These are phyloP conservation scores for Sebastes diaconus DNA, from an alignment of 2,797 vertebrate species.

Conservation along the genomic window DNA sequence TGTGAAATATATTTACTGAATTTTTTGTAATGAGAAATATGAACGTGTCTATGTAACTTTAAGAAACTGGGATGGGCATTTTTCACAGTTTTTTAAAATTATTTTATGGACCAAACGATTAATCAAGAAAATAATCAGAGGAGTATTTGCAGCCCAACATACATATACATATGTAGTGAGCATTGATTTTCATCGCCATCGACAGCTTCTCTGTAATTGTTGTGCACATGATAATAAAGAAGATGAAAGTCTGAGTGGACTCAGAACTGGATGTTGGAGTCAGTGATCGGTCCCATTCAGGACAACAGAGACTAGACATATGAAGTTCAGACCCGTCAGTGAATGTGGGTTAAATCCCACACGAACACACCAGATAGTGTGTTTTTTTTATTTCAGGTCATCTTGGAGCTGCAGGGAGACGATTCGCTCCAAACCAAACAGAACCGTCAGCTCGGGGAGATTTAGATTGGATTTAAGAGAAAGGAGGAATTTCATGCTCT, in stretches of 20 bases:
- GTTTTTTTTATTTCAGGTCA: background rate
- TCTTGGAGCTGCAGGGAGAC: background rate
- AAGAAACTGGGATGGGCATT: no score
- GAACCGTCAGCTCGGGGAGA: background rate
- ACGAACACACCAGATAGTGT: background rate
- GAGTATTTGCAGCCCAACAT: no score
- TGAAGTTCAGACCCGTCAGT: background rate
- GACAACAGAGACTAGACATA: background rate
- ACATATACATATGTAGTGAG: no score
- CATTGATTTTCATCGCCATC: no score
- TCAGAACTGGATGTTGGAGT: background rate
- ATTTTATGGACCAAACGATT: no score
- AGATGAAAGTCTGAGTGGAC: background rate
- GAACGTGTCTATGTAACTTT: no score
- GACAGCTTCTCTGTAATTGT: no score
- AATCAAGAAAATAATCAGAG: no score
- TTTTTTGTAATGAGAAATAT: no score
- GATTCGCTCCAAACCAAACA: constrained; percentile 6
- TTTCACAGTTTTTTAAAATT: no score
- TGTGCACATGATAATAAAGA: no score
- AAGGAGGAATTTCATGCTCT: constrained; percentile 59
- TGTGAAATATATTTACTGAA: no score
- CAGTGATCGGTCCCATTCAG: background rate
- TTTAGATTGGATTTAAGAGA: constrained; percentile 50
- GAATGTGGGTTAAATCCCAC: background rate